Base-by-base conservation (phyloP, 2,113 vertebrate genomes). In the Clupea harengus region DNA sequence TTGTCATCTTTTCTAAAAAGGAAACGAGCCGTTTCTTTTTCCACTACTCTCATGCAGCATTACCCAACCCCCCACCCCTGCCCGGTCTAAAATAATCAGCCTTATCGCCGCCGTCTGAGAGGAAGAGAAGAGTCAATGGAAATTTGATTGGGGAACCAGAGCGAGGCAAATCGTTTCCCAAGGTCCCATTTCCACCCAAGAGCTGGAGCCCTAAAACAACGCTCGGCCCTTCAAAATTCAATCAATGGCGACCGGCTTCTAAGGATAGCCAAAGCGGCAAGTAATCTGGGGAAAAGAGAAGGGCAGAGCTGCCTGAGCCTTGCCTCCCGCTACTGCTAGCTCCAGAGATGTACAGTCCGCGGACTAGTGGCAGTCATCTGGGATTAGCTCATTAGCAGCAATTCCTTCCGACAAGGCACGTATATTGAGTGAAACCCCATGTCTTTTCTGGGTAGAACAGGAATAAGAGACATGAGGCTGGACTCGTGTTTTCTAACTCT, bases 101-200 rank as follows among this genome's bases (percentile, higher is more conserved):
- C 72, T 78, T 32, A 39, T 78, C 72, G 32, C 32, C 4, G 72
- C 32, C 32, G 28, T 78, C 72, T 75, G 46, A 78, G 67, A 57
- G 85, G 25, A 18, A 67, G 44, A 22, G 72, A 49, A 6, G 57
- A 45, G 83, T 80, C 72, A 81, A 83, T n/a, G 47, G 84, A 75
- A 89, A 92, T 88, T 89, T 89, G 89, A 90, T 93, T 91, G 85
- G 64, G 81, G 82, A 91, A 88, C 81, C 82, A 32, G 82, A 78
- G 72, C 72, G 72, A 39, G n/a, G 47, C 45, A 45, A 84, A 46
- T 90, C 60, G 82, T 84, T 89, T 85, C 81, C 87, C 81, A 60
- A 64, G 81, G 90, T 91, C 92, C 81, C 49, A 89, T 92, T 91
- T 88, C 87, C 60, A 87, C 82, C 81, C 52, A 88, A 85, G 86